Evolutionary conservation across 2,797 vertebrate species (phyloP).

Genomic region (Onychomys torridus): DNA sequence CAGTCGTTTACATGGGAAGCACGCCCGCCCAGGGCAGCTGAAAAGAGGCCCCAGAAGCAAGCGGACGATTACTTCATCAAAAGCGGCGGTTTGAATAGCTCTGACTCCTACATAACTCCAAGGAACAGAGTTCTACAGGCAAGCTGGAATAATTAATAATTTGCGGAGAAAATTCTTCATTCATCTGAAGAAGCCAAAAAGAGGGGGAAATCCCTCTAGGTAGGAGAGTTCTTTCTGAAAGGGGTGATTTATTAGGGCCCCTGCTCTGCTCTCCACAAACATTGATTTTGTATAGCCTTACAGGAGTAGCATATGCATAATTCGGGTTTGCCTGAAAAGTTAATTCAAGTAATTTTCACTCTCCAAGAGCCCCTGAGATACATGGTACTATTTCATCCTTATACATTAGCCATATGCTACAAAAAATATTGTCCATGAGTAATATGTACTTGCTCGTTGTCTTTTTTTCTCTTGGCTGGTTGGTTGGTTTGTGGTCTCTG

Average conservation of each 20-base stretch:
- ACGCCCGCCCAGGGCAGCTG: conserved; percentile 92
- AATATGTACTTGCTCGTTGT: conserved; percentile 57
- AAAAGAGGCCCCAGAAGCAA: conserved; percentile 88
- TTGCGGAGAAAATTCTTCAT: conserved; percentile 83
- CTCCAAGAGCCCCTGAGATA: conserved; percentile 79
- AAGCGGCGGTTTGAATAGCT: conserved; percentile 86
- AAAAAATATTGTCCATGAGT: conserved; percentile 77
- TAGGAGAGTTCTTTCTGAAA: conserved; percentile 63
- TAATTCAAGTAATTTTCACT: conserved; percentile 84
- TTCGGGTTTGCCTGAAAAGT: conserved; percentile 77
- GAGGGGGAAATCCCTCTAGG: conserved; percentile 53
- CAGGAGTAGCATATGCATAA: conserved; percentile 73
- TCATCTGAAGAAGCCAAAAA: conserved; percentile 68
- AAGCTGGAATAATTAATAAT: conserved; percentile 85
- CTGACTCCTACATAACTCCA: conserved; percentile 86
- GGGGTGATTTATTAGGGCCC: conserved; percentile 59
- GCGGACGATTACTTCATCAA: conserved; percentile 88
- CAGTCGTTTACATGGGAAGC: conserved; percentile 93
- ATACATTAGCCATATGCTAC: conserved; percentile 76
- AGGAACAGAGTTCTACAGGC: conserved; percentile 82
- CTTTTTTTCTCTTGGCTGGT: conserved; percentile 73
- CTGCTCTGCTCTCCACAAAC: conserved; percentile 76
- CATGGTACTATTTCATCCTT: conserved; percentile 67
- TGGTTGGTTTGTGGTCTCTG: conserved; percentile 67
- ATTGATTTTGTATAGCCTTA: conserved; percentile 76